phyloP scores from a whole-genome alignment of 2,113 vertebrate genomes.

The Rhynchopsitta pachyrhyncha region DNA sequence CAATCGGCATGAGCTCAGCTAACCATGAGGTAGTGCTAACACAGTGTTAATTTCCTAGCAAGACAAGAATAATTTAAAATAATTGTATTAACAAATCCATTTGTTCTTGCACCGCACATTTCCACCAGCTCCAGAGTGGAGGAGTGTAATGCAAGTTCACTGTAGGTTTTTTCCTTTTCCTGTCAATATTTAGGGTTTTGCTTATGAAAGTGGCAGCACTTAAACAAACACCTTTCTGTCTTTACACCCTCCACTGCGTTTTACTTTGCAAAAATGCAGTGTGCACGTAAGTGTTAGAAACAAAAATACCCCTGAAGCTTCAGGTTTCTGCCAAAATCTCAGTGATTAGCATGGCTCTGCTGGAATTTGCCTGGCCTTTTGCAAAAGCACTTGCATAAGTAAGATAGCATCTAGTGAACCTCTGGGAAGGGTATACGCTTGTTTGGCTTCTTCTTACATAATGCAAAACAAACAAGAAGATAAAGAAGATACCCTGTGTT shows the following conservation, averaged over 20 bases:
- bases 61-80: not conserved
- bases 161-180: not conserved
- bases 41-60: not conserved
- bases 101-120: not conserved
- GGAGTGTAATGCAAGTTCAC: not conserved
- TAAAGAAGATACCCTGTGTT: slow-evolving; percentile 38
- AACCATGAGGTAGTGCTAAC: not conserved
- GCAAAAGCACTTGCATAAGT: not conserved
- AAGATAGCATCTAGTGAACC: slow-evolving; percentile 50
- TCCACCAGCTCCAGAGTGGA: not conserved
- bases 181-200: not conserved
- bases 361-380: slow-evolving; percentile 33
- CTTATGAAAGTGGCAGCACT: not conserved
- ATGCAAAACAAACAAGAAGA: slow-evolving; percentile 56
- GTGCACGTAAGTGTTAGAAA: not conserved
- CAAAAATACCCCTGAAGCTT: slow-evolving; percentile 11
- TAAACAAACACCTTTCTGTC: not conserved
- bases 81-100: not conserved
- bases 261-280: not conserved
- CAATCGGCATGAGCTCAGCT: not conserved
- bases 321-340: not conserved
- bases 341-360: not conserved
- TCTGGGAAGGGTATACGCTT: slow-evolving; percentile 33
- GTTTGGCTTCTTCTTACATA: slow-evolving; percentile 7
- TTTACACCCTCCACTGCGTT: not conserved